Conservation (phyloP, 2,797 vertebrate genomes). For the Smutsia gigantea region DNA sequence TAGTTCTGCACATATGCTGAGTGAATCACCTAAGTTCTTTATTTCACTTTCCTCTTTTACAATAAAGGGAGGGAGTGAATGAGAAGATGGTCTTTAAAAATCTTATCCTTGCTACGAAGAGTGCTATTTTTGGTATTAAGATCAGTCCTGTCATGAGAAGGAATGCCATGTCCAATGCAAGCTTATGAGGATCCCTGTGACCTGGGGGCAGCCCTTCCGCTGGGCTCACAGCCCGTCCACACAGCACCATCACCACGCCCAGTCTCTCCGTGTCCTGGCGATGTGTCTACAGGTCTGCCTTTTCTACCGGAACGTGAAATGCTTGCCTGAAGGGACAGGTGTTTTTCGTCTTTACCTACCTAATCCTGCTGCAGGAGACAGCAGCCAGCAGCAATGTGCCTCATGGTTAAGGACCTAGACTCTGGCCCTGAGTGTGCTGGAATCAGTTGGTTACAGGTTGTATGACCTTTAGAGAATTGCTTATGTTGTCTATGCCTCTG, state of each 20-base stretch:
- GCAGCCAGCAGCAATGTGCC: neutral
- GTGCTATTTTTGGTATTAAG: neutral
- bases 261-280: neutral
- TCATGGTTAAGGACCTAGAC: neutral
- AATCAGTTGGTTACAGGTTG: neutral
- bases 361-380: conserved; percentile 14
- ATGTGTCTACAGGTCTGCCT: neutral
- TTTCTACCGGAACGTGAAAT: neutral
- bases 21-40: neutral
- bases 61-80: neutral
- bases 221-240: neutral
- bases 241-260: no score
- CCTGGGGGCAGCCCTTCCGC: neutral
- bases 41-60: conserved; percentile 11
- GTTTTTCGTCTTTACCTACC: conserved; percentile 5
- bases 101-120: neutral
- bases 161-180: neutral
- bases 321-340: neutral
- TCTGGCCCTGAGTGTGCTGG: neutral
- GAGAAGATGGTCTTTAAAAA: neutral
- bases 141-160: neutral
- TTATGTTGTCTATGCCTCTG: neutral
- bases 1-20: neutral
- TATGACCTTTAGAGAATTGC: neutral
- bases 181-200: neutral